Base-by-base conservation (phyloP, 2,113 vertebrate genomes). In the Pipa parva region DNA sequence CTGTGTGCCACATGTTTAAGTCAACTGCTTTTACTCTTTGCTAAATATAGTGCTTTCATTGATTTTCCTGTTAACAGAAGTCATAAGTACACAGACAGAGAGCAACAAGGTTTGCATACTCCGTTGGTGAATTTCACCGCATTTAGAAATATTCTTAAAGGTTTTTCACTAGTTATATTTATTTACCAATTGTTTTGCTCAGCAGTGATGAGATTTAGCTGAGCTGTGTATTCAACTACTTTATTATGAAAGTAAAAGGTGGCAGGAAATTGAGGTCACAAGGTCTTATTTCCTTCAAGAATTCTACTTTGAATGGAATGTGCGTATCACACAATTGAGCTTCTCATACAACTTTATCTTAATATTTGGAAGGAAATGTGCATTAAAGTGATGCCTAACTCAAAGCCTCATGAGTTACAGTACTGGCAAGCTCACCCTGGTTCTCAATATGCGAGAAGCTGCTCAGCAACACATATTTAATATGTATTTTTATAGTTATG, bases 231-330 rank as follows among this genome's bases (percentile, higher is more conserved):
- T 36, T 58, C 28, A 60, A 39, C 45, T 59, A 42, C 56, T 39
- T 68, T 60, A 68, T 58, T 52, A 51, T 50, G 52, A 52, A 46
- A 51, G 42, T 55, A 59, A 59, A 33, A 49, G 29, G 56, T 59
- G 49, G 57, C 65, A 60, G 65, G 65, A 68, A 68, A 68, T 68
- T 68, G 56, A 68, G 65, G 65, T 68, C 56, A 68, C 31, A 7
- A 21, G 65, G 65, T 68, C 65, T n/a, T 50, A 59, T 59, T 68
- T 68, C 65, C 65, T 68, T 59, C 59, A 68, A 68, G 46, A 60
- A 60, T 49, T 68, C 45, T 68, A 52, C 51, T 68, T 42, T 68
- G 31, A 68, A 59, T 67, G 63, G 54, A 67, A 60, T 68, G 56
- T 51, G 65, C 60, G 65, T 50, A 55, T 57, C 46, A 59, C 49